These are phyloP conservation scores for Crypturellus tataupa DNA, from an alignment of 2,797 vertebrate genomes.

Conservation along the genomic window DNA sequence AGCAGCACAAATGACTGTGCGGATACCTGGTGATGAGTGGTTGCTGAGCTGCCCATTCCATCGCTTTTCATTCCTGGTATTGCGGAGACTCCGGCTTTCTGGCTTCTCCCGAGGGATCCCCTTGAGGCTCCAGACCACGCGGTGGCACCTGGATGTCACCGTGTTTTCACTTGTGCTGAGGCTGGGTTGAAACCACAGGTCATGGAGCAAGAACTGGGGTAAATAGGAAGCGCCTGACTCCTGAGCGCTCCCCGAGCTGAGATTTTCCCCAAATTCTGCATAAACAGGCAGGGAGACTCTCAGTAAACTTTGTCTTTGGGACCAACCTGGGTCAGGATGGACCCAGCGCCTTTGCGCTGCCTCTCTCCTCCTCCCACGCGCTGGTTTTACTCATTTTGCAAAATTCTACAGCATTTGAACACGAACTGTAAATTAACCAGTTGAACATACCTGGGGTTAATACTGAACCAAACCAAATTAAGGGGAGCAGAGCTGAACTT, in stretches of 20 bases:
- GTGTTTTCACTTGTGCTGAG: accelerated
- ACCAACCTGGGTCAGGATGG: neutral
- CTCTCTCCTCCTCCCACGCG: accelerated
- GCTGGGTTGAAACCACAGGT: neutral
- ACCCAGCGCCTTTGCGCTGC: neutral
- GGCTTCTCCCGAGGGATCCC: neutral
- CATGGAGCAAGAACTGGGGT: neutral
- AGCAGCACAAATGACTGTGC: neutral
- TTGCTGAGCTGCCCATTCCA: neutral
- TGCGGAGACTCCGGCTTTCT: neutral
- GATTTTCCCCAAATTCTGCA: neutral
- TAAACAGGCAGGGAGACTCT: neutral
- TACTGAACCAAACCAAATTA: neutral
- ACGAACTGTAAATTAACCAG: neutral
- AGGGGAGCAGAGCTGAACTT: neutral
- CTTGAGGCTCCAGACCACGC: neutral
- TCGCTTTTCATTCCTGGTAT: accelerated
- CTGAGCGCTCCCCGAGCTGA: neutral
- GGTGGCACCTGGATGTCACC: accelerated
- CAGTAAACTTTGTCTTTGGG: neutral
- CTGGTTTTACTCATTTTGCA: neutral
- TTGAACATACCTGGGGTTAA: neutral
- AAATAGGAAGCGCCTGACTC: accelerated
- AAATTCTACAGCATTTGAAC: neutral
- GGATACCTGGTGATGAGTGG: accelerated